Percentiles rank a stretch among this genome's conserved stretches.
Evolutionary conservation across 2,888 invertebrate species (phyloP).

Genomic region (Apodemia hepburni): DNA sequence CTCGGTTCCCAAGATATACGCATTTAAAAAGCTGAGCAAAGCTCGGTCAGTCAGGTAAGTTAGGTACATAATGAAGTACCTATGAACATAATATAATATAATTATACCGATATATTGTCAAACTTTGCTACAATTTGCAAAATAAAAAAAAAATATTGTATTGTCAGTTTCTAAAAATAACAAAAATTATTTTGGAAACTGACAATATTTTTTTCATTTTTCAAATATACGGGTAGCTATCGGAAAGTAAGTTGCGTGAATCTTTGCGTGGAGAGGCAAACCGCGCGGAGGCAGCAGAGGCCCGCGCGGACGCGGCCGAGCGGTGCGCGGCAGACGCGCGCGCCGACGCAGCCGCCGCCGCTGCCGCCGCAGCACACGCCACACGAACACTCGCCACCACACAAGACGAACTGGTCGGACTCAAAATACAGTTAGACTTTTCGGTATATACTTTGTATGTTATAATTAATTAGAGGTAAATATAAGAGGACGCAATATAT

Average conservation of each 20-base stretch:
- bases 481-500: neutral
- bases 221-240: slow-evolving; percentile 39
- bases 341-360: slow-evolving; percentile 54
- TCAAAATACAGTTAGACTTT: slow-evolving; percentile 56
- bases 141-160: too few relatives aligned
- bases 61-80: too few relatives aligned
- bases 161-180: too few relatives aligned
- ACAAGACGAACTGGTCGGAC: slow-evolving; percentile 50
- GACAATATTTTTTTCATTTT: too few relatives aligned
- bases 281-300: slow-evolving; percentile 60
- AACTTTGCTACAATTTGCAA: too few relatives aligned
- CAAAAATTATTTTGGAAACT: too few relatives aligned
- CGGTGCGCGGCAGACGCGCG: slow-evolving; percentile 53
- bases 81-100: too few relatives aligned
- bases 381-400: slow-evolving; percentile 46
- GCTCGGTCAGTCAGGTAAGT: too few relatives aligned
- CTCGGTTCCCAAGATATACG: too few relatives aligned
- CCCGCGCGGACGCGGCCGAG: slow-evolving; percentile 48
- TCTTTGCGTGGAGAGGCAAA: slow-evolving; percentile 50
- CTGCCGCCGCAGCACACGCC: slow-evolving; percentile 53
- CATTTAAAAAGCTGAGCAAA: too few relatives aligned
- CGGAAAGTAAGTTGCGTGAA: slow-evolving; percentile 57
- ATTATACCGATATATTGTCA: too few relatives aligned
- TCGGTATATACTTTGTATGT: slow-evolving; percentile 39
- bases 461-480: neutral